phyloP scores from a whole-genome alignment of 1,140 invertebrate genomes.

The Meloidogyne chitwoodi region DNA sequence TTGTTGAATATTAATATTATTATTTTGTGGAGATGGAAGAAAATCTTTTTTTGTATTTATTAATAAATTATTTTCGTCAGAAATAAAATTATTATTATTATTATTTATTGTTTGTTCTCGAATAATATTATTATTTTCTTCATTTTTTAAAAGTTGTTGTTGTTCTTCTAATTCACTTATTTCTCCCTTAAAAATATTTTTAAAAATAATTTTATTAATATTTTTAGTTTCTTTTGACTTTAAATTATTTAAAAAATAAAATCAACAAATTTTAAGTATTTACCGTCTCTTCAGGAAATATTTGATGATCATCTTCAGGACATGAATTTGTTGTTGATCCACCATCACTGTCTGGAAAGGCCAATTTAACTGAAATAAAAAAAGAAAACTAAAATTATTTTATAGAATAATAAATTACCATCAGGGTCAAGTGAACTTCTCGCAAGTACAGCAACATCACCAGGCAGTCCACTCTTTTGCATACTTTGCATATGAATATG shows the following conservation, averaged over 20 bases:
- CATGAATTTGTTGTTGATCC: neutral
- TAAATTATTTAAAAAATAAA: no score
- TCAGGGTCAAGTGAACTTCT: constrained; percentile 29
- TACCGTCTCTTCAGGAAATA: neutral
- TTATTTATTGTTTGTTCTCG: neutral
- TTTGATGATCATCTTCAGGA: neutral
- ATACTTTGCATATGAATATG: constrained; percentile 54
- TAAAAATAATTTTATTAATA: no score
- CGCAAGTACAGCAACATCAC: constrained; percentile 30
- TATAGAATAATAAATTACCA: neutral
- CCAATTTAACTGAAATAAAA: constrained; percentile 1
- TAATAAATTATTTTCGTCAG: neutral
- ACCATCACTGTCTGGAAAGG: neutral
- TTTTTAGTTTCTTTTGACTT: no score
- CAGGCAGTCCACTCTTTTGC: constrained; percentile 21
- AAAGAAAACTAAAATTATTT: neutral
- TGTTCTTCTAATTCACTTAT: neutral
- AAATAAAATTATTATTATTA: neutral
- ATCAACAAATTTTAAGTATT: neutral
- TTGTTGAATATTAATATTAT: neutral
- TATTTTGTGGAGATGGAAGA: neutral
- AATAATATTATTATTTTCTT: neutral
- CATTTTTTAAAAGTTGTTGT: neutral
- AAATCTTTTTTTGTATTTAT: neutral
- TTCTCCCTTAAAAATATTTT: neutral